These are phyloP conservation scores for Synergus umbraculus DNA, from an alignment of 2,888 invertebrate genomes.

Conservation along the genomic window DNA sequence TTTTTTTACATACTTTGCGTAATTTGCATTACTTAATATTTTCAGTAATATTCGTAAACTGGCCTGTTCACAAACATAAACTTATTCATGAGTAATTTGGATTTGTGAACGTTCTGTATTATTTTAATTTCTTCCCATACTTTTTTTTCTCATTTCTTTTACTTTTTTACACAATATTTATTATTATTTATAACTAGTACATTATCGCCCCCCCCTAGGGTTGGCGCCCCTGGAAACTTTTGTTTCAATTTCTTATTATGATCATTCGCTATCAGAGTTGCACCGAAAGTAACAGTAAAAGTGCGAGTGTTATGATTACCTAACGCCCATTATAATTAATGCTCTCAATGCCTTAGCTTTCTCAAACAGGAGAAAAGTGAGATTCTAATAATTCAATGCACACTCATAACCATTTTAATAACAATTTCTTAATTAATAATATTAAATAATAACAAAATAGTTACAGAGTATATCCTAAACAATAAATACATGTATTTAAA, in stretches of 20 bases:
- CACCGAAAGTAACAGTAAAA: not conserved
- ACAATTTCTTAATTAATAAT: not conserved
- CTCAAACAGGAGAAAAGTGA: constrained; percentile 74
- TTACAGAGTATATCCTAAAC: no score
- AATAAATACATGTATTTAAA: not conserved
- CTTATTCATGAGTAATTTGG: no score
- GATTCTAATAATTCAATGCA: constrained; percentile 55
- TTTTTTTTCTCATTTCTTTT: no score
- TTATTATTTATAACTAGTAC: no score
- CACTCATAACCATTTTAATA: not conserved
- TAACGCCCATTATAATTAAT: constrained; percentile 76
- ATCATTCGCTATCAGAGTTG: constrained; percentile 1
- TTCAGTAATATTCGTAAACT: no score
- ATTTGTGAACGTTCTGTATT: no score
- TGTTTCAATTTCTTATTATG: not conserved
- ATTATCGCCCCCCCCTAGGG: no score
- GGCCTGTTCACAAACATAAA: no score
- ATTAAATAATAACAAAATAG: not conserved
- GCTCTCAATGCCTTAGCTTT: constrained; percentile 74
- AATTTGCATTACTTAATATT: no score
- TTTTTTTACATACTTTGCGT: no score
- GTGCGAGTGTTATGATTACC: constrained; percentile 67
- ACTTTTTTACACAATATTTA: no score
- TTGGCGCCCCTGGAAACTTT: not conserved
- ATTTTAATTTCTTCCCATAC: no score